phyloP scores from a whole-genome alignment of 2,113 vertebrate genomes.

The Pelmatolapia mariae region DNA sequence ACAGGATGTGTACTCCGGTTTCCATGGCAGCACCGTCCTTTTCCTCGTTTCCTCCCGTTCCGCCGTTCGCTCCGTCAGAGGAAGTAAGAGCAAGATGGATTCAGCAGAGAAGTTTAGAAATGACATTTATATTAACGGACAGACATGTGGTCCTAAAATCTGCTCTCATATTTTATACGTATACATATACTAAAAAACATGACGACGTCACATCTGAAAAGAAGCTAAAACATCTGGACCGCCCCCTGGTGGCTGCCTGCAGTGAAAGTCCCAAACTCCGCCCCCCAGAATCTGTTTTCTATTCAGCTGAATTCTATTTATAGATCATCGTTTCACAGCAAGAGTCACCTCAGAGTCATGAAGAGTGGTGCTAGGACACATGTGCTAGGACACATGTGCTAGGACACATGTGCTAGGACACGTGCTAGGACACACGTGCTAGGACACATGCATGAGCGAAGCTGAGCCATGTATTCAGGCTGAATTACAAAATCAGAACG shows the following conservation, averaged over 20 bases:
- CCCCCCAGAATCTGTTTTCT: background rate
- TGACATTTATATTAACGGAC: background rate
- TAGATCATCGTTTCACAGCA: background rate
- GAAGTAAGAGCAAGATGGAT: conserved; percentile 37
- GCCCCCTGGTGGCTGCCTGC: background rate
- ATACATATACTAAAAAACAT: background rate
- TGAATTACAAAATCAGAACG: background rate
- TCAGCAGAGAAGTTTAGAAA: conserved; percentile 21
- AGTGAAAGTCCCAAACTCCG: background rate
- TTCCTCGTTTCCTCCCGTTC: background rate
- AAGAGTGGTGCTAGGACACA: background rate
- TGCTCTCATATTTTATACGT: background rate
- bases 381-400: background rate
- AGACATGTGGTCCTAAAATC: background rate
- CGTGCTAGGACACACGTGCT: too few species aligned
- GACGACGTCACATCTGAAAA: background rate
- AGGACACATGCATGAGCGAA: background rate
- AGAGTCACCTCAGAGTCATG: background rate
- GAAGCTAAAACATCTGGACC: background rate
- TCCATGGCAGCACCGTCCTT: conserved; percentile 10
- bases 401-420: too few species aligned
- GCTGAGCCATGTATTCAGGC: background rate
- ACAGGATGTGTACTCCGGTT: conserved; percentile 55
- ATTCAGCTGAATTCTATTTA: background rate
- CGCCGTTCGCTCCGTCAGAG: background rate